These are phyloP conservation scores for Sinodicranocentrus sp. DNA, from an alignment of 2,888 invertebrate species.

Conservation along the genomic window DNA sequence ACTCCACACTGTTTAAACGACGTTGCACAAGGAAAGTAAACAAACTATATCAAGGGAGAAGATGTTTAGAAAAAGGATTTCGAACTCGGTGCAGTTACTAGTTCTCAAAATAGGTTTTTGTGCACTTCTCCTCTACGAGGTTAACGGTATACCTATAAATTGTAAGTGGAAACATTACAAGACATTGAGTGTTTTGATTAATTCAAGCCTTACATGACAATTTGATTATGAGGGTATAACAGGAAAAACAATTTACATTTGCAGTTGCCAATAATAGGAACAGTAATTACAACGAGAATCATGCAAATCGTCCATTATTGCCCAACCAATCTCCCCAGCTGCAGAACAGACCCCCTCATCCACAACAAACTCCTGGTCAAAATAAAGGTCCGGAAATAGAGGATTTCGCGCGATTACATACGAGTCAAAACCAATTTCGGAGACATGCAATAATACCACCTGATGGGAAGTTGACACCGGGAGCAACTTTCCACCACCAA, in stretches of 20 bases:
- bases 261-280: neutral
- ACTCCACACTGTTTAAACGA: no score
- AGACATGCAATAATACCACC: constrained; percentile 41
- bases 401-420: constrained; percentile 44
- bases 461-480: constrained; percentile 36
- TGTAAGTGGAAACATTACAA: neutral
- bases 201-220: neutral
- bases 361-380: neutral
- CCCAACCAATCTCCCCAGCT: constrained; percentile 23
- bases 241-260: neutral
- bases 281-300: constrained; percentile 40
- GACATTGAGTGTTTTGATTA: neutral
- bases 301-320: constrained; percentile 35
- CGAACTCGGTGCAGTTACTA: neutral
- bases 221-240: neutral
- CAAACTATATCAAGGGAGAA: neutral
- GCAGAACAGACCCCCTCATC: neutral
- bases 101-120: neutral
- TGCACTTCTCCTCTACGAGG: neutral
- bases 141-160: constrained; percentile 22
- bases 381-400: constrained; percentile 39
- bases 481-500: constrained; percentile 23
- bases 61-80: neutral
- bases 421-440: constrained; percentile 38
- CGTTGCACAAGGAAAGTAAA: no score